Evolutionary conservation across 1,140 invertebrate species (phyloP), one percentile per base, ranked within the genome.

Genomic region (Sycophila sp.): DNA sequence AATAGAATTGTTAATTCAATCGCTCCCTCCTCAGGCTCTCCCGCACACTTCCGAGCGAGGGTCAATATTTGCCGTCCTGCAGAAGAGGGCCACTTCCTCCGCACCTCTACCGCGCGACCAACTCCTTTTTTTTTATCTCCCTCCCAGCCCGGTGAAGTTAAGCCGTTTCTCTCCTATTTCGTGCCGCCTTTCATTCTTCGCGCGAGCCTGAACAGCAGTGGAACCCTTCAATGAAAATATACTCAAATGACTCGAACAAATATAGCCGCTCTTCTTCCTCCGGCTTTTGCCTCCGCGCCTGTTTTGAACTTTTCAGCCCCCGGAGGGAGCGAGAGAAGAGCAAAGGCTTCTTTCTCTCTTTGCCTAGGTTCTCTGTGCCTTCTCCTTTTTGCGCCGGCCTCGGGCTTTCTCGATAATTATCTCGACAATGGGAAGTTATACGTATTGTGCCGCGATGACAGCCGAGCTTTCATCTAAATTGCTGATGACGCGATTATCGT

Each of bases 1-100:
- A 74, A 76, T 77, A 70, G 72, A 77, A 77, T 77, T 69, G 74
- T 77, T 75, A 75, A 75, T 76, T 77, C 76, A 71, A 75, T 77
- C 64, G 74, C 17, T 64, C 62, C 15, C 22, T 17, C 0, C 13
- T 13, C 2, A n/a, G n/a, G n/a, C 17, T 30, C 55, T 38, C 30
- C n/a, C 55, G 3, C 15, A 26, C 38, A 47, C 59, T 34, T 38
- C 34, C 34, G 55, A 72, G 65, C 72, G 42, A 56, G 49, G 65
- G 69, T 70, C 75, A 76, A 76, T 70, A 76, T 76, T 76, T 76
- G 69, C 71, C 64, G 32, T 62, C 45, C 22, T n/a, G 13, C 22
- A 26, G 22, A 4, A 42, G 56, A 40, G 36, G 4, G 17, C 40
- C 15, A n/a, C n/a, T n/a, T 58, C 32, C 51, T 13, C 7, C 28